Base-by-base conservation (phyloP, 1,140 invertebrate species). In the Anadara kagoshimensis region DNA sequence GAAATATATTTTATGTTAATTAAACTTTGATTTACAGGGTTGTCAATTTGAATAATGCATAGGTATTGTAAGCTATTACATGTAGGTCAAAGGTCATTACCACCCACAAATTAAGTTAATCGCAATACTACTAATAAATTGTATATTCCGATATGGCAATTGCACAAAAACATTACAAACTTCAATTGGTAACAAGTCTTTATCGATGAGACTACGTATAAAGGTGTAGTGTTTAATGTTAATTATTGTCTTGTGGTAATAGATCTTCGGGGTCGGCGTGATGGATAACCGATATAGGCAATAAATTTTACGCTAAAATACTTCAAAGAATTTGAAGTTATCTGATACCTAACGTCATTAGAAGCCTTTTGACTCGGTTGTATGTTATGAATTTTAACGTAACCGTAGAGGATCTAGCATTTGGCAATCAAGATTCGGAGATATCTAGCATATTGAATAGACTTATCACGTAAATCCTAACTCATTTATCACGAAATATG, bases 261-360 rank as follows among this genome's bases (percentile, higher is more conserved):
- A 18, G 29, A 59, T 41, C 43, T 18, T 41, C 57, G 29, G 29
- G 57, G 57, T 59, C 57, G 57, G 10, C 29, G 57, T 59, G 57
- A 59, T 59, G 57, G 36, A 59, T 59, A 41, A 59, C 57, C 57
- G 57, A 59, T 59, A 59, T 59, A 41, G 57, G 29, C 36, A 59
- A 59, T 59, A 59, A 59, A 59, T 36, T 59, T 59, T 59, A 59
- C 57, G 57, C 16, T 59, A 20, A 41, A 41, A 59, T 18, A 59
- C 57, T 41, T 59, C 57, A 59, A 59, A 59, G 57, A n/a, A 41
- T 12, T 16, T 8, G 16, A 16, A 20, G 57, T 18, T 59, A 59
- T n/a, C 57, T 20, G 29, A 36, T 36, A 36, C 29, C 2, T 3
- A 36, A 36, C 29, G 29, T 36, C 29, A 36, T 36, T 36, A 36